These are phyloP conservation scores for Esox niger DNA, from an alignment of 2,113 vertebrate genomes.

Conservation along the genomic window DNA sequence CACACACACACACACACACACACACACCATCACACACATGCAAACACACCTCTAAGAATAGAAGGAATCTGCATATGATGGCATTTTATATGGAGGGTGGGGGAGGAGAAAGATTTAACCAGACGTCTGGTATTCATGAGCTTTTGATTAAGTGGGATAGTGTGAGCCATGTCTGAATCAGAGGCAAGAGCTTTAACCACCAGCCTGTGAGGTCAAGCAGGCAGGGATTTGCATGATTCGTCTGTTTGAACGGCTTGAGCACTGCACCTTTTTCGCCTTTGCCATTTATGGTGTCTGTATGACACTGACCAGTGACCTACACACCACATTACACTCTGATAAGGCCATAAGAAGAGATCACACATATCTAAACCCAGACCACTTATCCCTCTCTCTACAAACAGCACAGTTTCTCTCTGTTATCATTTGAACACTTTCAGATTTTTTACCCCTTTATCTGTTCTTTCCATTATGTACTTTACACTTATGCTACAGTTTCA, in stretches of 20 bases:
- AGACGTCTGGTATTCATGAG: neutral
- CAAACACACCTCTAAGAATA: no score
- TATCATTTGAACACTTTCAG: neutral
- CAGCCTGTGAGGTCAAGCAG: no score
- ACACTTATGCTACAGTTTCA: neutral
- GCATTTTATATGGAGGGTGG: no score
- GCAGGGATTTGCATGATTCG: no score
- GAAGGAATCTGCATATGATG: no score
- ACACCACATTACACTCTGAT: neutral
- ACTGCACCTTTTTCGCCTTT: no score
- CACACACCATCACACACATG: no score
- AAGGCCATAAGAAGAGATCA: neutral
- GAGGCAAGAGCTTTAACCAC: neutral
- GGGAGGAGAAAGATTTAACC: no score
- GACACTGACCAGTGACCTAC: neutral
- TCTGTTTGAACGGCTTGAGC: no score
- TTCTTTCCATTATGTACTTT: neutral
- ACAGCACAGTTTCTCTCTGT: conserved; percentile 1
- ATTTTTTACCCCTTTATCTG: neutral
- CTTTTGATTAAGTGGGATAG: neutral
- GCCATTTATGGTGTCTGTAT: neutral
- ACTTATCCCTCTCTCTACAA: conserved; percentile 22
- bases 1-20: no score
- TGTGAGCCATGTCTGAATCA: neutral
- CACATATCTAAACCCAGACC: neutral